Evolutionary conservation across 1,140 invertebrate species (phyloP).

Genomic region (Drosophila saltans): DNA sequence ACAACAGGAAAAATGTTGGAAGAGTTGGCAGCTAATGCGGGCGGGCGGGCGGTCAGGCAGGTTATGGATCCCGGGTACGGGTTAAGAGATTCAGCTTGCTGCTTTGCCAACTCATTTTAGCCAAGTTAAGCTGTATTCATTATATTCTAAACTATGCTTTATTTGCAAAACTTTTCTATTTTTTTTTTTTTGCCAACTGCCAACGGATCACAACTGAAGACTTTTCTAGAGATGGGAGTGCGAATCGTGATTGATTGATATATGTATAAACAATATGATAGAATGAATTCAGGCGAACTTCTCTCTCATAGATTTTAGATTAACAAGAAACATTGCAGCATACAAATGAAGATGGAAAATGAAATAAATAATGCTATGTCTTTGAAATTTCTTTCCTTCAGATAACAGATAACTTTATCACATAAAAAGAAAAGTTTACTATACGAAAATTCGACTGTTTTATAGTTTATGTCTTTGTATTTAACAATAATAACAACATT

Average conservation of each 20-base stretch:
- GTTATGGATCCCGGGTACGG: not conserved
- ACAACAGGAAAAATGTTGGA: constrained; percentile 43
- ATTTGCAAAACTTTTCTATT: constrained; percentile 52
- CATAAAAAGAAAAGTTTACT: too few relatives aligned
- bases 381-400: too few relatives aligned
- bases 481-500: not conserved
- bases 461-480: too few relatives aligned
- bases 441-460: too few relatives aligned
- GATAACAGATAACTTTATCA: too few relatives aligned
- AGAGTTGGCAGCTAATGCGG: constrained; percentile 25
- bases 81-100: constrained; percentile 13
- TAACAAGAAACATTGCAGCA: too few relatives aligned
- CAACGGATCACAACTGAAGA: constrained; percentile 28
- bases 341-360: too few relatives aligned
- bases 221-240: not conserved
- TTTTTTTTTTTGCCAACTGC: constrained; percentile 2
- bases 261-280: not conserved
- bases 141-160: constrained; percentile 76
- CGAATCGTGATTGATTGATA: not conserved
- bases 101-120: constrained; percentile 70
- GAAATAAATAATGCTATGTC: too few relatives aligned
- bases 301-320: too few relatives aligned
- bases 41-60: constrained; percentile 5
- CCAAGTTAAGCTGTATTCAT: constrained; percentile 77
- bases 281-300: not conserved